Evolutionary conservation across 2,888 invertebrate species (phyloP).

Genomic region (Apeira syringaria): DNA sequence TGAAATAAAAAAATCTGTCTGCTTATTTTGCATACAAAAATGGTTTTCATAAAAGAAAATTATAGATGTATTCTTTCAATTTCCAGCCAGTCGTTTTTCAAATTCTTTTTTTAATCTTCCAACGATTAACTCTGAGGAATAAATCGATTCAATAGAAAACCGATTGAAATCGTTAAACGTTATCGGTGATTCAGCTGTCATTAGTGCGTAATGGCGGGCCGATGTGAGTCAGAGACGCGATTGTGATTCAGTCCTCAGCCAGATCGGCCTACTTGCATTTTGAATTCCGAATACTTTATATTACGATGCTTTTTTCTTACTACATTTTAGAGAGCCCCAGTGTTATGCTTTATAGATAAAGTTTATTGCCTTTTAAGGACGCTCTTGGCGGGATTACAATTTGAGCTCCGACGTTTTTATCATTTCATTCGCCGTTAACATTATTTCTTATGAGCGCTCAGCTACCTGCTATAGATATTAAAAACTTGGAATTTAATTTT

Average conservation of each 20-base stretch:
- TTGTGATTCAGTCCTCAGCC: conserved; percentile 34
- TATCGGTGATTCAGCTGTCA: conserved; percentile 39
- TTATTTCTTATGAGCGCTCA: not conserved
- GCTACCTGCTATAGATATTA: not conserved
- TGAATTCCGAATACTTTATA: conserved; percentile 15
- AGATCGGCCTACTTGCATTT: conserved; percentile 25
- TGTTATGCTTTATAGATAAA: conserved; percentile 16
- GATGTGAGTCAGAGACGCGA: conserved; percentile 32
- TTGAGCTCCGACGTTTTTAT: not conserved
- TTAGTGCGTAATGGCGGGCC: conserved; percentile 35
- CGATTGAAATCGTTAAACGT: conserved; percentile 35
- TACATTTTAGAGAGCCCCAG: conserved; percentile 9
- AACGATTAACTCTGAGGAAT: conserved; percentile 28
- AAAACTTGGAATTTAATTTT: not conserved
- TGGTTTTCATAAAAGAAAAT: too few species aligned
- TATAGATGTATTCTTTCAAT: not conserved
- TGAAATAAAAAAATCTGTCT: too few species aligned
- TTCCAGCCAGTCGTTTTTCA: conserved; percentile 1
- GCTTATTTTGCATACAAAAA: too few species aligned
- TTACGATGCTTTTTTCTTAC: conserved; percentile 17
- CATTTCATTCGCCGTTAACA: not conserved
- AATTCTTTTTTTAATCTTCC: conserved; percentile 19
- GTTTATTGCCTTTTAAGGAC: conserved; percentile 17
- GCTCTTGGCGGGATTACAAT: conserved; percentile 8
- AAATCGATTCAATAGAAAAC: conserved; percentile 34